Percentiles rank a stretch among this genome's conserved stretches.
These are phyloP conservation scores for Leptoclinus maculatus DNA, from an alignment of 2,797 vertebrate genomes.

Conservation along the genomic window DNA sequence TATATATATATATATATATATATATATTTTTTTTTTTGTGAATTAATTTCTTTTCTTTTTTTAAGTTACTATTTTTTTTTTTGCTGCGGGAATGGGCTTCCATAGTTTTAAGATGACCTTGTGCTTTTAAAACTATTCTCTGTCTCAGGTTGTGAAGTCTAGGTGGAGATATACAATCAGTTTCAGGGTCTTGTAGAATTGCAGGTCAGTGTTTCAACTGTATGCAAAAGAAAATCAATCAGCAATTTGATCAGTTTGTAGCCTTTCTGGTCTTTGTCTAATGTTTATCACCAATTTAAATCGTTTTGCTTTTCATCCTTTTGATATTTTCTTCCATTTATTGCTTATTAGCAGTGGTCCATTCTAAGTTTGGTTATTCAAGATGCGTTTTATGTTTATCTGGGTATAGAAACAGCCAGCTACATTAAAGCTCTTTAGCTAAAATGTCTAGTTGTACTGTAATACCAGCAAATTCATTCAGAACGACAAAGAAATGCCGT, in stretches of 20 bases:
- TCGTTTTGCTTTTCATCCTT: background rate
- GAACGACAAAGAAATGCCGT: background rate
- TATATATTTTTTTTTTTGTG: too few relatives aligned
- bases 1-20: too few relatives aligned
- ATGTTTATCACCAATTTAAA: background rate
- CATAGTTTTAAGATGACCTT: background rate
- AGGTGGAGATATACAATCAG: background rate
- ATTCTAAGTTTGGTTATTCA: slow-evolving; percentile 5
- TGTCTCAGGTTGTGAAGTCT: background rate
- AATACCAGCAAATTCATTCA: background rate
- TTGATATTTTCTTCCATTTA: slow-evolving; percentile 13
- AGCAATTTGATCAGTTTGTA: background rate
- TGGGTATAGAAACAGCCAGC: background rate
- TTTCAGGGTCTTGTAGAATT: background rate
- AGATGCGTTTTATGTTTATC: background rate
- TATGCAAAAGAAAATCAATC: slow-evolving; percentile 4
- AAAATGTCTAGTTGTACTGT: background rate
- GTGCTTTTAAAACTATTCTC: background rate
- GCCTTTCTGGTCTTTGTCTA: background rate
- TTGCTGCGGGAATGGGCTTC: too few relatives aligned
- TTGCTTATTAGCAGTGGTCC: slow-evolving; percentile 18
- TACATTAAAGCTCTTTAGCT: slow-evolving; percentile 2
- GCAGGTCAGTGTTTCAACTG: background rate
- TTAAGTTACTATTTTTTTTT: too few relatives aligned
- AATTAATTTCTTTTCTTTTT: too few relatives aligned